phyloP scores from a whole-genome alignment of 2,113 vertebrate species.

The Hyla sarda region DNA sequence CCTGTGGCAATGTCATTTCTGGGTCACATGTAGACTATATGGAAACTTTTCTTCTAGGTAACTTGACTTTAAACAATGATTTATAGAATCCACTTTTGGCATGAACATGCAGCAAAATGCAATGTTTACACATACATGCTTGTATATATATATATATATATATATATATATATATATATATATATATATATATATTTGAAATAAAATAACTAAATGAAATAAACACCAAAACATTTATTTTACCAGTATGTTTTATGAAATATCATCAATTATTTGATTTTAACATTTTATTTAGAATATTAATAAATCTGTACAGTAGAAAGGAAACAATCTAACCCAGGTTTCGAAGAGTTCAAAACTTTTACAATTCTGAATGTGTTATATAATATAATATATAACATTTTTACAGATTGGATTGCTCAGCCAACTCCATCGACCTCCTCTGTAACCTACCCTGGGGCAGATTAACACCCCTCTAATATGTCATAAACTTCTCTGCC shows the following conservation, averaged over 20 bases:
- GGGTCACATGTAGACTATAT: constrained; percentile 60
- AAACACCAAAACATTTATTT: not conserved
- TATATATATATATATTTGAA: not conserved
- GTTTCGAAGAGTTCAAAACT: not conserved
- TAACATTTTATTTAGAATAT: not conserved
- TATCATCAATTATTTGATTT: not conserved
- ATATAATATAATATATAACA: too few relatives aligned
- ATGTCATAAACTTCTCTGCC: too few relatives aligned
- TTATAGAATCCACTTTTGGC: not conserved
- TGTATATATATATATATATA: too few relatives aligned
- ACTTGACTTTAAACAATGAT: constrained; percentile 19
- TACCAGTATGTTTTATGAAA: not conserved
- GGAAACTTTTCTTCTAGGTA: constrained; percentile 2
- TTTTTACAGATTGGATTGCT: too few relatives aligned
- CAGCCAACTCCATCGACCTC: too few relatives aligned
- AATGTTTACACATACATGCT: not conserved
- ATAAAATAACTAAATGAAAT: not conserved
- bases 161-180: not conserved
- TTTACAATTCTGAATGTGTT: too few relatives aligned
- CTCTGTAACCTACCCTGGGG: too few relatives aligned
- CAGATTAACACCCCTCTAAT: too few relatives aligned
- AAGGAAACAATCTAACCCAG: not conserved
- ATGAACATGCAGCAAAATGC: not conserved
- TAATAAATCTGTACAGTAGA: not conserved
- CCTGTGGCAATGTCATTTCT: constrained; percentile 62